A percentile compares a stretch with the other conserved stretches of the same genome.
phyloP scores from a whole-genome alignment of 2,888 invertebrate species.

The Dicranocentrus wangi region DNA sequence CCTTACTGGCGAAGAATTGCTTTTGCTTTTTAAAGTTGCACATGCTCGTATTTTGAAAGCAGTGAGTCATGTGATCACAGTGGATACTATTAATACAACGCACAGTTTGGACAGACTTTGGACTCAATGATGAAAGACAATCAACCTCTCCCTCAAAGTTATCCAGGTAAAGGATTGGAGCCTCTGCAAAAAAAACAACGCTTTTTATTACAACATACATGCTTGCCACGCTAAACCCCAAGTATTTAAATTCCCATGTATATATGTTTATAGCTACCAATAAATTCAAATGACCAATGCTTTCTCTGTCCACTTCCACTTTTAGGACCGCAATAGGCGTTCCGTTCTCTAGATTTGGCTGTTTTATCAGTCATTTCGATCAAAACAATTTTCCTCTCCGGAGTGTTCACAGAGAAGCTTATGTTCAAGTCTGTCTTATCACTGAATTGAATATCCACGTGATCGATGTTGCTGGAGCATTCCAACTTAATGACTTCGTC shows the following conservation, averaged over 20 bases:
- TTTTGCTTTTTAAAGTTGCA: conserved; percentile 59
- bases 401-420: neutral
- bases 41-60: conserved; percentile 11
- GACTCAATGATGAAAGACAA: conserved; percentile 25
- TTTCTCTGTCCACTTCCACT: neutral
- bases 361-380: neutral
- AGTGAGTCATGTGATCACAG: conserved; percentile 39
- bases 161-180: conserved; percentile 30
- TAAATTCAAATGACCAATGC: conserved; percentile 10
- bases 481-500: conserved; percentile 6
- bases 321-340: neutral
- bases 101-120: conserved; percentile 36
- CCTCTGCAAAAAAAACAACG: neutral
- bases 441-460: neutral
- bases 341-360: neutral
- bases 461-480: neutral
- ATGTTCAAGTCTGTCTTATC: neutral
- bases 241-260: neutral
- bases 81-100: conserved; percentile 40
- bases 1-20: conserved; percentile 13
- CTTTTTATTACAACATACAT: neutral
- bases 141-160: conserved; percentile 48
- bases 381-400: neutral
- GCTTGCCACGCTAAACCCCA: neutral
- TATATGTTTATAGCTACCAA: neutral